Percentiles rank a stretch among this genome's conserved stretches.
These are phyloP conservation scores for Melinaea marsaeus DNA, from an alignment of 2,888 invertebrate genomes.

Conservation along the genomic window DNA sequence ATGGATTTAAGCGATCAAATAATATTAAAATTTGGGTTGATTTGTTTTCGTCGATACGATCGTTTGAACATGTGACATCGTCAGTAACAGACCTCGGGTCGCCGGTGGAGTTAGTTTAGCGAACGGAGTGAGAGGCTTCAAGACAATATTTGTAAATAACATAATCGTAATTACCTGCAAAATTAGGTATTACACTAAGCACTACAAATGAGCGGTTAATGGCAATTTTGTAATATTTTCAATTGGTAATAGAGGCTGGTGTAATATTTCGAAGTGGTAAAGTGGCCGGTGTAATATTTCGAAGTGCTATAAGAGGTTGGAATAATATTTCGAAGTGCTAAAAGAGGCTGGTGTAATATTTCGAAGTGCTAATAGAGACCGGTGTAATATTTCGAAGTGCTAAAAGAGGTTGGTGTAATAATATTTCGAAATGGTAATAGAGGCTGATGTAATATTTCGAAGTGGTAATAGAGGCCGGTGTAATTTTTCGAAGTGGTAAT, in stretches of 20 bases:
- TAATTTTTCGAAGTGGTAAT: not conserved
- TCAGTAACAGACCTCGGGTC: slow-evolving; percentile 68
- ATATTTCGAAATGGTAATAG: slow-evolving; percentile 3
- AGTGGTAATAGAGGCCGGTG: not conserved
- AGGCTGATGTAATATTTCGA: not conserved
- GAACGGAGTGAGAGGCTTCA: slow-evolving; percentile 78
- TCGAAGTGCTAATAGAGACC: not conserved
- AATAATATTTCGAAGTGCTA: too few species aligned
- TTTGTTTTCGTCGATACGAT: slow-evolving; percentile 59
- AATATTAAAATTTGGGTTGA: slow-evolving; percentile 61
- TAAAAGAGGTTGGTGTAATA: not conserved
- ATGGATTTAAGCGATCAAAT: slow-evolving; percentile 73
- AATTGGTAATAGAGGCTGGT: not conserved
- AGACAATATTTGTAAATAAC: slow-evolving; percentile 79
- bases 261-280: slow-evolving; percentile 1
- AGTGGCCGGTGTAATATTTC: not conserved
- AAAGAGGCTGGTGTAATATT: not conserved
- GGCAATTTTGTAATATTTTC: slow-evolving; percentile 16
- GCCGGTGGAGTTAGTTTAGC: slow-evolving; percentile 73
- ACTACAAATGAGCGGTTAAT: slow-evolving; percentile 32
- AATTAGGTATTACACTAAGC: slow-evolving; percentile 68
- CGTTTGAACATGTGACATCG: slow-evolving; percentile 58
- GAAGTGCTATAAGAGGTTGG: too few species aligned
- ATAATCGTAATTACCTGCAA: slow-evolving; percentile 73
- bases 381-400: not conserved